Conservation (phyloP, 1,140 invertebrate species). For the Gonioctena quinquepunctata region DNA sequence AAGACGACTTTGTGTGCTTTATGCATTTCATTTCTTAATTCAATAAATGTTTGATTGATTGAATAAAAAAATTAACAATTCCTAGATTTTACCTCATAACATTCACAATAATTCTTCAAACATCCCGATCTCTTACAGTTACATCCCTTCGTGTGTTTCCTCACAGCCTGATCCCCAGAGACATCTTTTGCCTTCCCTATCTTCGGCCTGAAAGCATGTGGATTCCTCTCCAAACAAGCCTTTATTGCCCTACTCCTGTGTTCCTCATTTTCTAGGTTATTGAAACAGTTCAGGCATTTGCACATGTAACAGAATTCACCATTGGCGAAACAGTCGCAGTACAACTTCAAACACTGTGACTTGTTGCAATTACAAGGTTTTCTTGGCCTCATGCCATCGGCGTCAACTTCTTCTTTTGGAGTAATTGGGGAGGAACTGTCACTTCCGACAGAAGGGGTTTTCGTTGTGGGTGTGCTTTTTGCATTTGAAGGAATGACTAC, state of each 20-base stretch:
- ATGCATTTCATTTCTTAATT: no score
- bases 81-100: conserved; percentile 98
- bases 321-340: conserved; percentile 99
- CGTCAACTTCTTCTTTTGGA: conserved; percentile 48
- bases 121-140: conserved; percentile 99
- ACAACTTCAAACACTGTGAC: conserved; percentile 97
- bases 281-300: conserved; percentile 97
- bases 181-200: conserved; percentile 84
- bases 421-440: conserved; percentile 19
- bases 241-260: conserved; percentile 86
- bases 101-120: conserved; percentile 99
- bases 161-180: conserved; percentile 58
- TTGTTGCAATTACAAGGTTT: conserved; percentile 99
- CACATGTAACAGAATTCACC: conserved; percentile 99
- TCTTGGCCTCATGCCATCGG: conserved; percentile 73
- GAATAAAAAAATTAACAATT: no score
- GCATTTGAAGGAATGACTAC: conserved; percentile 26
- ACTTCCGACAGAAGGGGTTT: not conserved
- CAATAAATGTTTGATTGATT: no score
- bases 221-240: conserved; percentile 91
- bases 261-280: conserved; percentile 96
- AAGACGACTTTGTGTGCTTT: no score
- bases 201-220: conserved; percentile 95
- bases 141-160: conserved; percentile 96
- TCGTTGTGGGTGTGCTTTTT: conserved; percentile 14